A percentile compares a stretch with the other conserved stretches of the same genome.
These are phyloP conservation scores for Dexiosoma caninum DNA, from an alignment of 2,888 invertebrate species.

Conservation along the genomic window DNA sequence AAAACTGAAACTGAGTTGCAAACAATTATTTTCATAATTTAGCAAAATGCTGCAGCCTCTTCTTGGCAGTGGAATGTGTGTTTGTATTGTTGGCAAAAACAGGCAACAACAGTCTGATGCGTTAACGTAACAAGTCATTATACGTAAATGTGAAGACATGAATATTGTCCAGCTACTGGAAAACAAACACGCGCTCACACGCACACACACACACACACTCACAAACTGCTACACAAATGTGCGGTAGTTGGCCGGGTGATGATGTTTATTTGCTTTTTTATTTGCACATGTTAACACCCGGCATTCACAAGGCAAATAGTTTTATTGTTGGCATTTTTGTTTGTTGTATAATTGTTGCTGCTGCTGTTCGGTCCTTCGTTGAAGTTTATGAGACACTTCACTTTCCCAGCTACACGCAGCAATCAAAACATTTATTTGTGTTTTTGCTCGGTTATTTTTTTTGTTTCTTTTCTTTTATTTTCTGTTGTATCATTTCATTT, in stretches of 20 bases:
- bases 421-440: slow-evolving; percentile 31
- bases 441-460: background rate
- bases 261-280: background rate
- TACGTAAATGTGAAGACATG: background rate
- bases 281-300: slow-evolving; percentile 3
- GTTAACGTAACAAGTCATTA: slow-evolving; percentile 30
- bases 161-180: background rate
- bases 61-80: background rate
- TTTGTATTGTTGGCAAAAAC: background rate
- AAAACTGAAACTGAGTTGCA: slow-evolving; percentile 21
- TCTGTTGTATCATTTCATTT: background rate
- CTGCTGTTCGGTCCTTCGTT: slow-evolving; percentile 13
- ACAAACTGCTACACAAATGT: background rate
- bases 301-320: slow-evolving; percentile 25
- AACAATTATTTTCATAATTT: slow-evolving; percentile 14
- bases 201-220: background rate
- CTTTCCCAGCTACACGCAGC: slow-evolving; percentile 48
- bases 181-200: background rate
- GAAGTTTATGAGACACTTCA: slow-evolving; percentile 37
- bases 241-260: slow-evolving; percentile 22
- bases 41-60: background rate
- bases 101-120: background rate
- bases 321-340: slow-evolving; percentile 13
- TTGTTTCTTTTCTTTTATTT: background rate
- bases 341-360: slow-evolving; percentile 12